A percentile compares a stretch with the other conserved stretches of the same genome.
Conservation (phyloP, 2,113 vertebrate species). For the Atrichornis clamosus region DNA sequence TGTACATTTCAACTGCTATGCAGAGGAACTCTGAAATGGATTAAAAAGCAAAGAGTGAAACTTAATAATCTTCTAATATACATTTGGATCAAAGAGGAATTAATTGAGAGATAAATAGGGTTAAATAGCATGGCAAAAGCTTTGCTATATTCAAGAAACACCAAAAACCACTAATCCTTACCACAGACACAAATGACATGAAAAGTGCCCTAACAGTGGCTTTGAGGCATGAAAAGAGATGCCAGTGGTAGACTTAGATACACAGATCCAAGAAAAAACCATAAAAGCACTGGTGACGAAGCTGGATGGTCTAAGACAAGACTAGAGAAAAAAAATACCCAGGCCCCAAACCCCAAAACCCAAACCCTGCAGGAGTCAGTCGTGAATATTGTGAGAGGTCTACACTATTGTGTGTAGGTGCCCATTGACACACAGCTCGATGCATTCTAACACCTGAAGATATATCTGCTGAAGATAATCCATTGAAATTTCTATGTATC, state of each 20-base stretch:
- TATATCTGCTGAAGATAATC: not conserved
- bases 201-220: not conserved
- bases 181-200: not conserved
- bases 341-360: not conserved
- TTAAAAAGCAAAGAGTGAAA: not conserved
- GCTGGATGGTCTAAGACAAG: not conserved
- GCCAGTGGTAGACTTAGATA: not conserved
- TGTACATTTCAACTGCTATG: not conserved
- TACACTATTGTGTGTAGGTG: too few species aligned
- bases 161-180: not conserved
- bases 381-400: not conserved
- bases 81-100: not conserved
- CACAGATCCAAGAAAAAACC: not conserved
- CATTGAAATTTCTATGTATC: not conserved
- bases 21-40: not conserved
- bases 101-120: not conserved
- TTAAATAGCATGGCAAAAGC: not conserved
- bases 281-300: not conserved
- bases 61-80: slow-evolving; percentile 5
- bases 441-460: not conserved
- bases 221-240: not conserved
- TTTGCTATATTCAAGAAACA: not conserved
- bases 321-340: not conserved
- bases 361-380: not conserved
- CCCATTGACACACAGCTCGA: not conserved